A percentile compares a stretch with the other conserved stretches of the same genome.
These are phyloP conservation scores for Epinephelus lanceolatus DNA, from an alignment of 2,113 vertebrate genomes.

Conservation along the genomic window DNA sequence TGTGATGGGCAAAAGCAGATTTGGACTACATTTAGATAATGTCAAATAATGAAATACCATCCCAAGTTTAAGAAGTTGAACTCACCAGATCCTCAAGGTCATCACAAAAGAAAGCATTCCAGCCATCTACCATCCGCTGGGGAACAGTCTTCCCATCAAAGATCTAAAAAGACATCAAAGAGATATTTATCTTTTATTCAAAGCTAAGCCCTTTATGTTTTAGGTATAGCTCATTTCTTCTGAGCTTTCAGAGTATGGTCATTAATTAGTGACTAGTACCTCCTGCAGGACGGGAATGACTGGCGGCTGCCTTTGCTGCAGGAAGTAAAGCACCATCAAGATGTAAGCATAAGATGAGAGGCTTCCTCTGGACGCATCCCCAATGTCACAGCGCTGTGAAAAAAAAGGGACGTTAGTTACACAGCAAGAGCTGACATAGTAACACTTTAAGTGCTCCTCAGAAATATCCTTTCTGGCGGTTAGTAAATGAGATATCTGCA, in stretches of 20 bases:
- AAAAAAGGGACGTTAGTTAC: conserved; percentile 33
- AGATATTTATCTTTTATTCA: not conserved
- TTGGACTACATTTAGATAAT: not conserved
- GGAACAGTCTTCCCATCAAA: conserved; percentile 93
- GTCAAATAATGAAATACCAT: too few relatives aligned
- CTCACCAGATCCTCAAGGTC: conserved; percentile 94
- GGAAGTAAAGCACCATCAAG: conserved; percentile 98
- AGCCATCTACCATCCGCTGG: conserved; percentile 97
- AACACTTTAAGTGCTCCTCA: not conserved
- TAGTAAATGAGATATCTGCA: not conserved
- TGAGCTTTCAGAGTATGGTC: not conserved
- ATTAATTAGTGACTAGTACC: conserved; percentile 77
- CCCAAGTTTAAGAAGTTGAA: not conserved
- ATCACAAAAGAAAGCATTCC: conserved; percentile 98
- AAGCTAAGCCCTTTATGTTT: not conserved
- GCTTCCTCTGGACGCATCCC: conserved; percentile 97
- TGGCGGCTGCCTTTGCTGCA: conserved; percentile 96
- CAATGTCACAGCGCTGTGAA: conserved; percentile 95
- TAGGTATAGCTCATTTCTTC: not conserved
- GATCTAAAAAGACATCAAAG: conserved; percentile 83
- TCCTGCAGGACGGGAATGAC: conserved; percentile 98
- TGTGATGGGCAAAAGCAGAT: not conserved
- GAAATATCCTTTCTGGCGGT: not conserved
- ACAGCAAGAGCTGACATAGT: not conserved
- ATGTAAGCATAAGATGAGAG: conserved; percentile 99